Conservation (phyloP, 2,888 invertebrate genomes). For the Gisinianus flammeolus region DNA sequence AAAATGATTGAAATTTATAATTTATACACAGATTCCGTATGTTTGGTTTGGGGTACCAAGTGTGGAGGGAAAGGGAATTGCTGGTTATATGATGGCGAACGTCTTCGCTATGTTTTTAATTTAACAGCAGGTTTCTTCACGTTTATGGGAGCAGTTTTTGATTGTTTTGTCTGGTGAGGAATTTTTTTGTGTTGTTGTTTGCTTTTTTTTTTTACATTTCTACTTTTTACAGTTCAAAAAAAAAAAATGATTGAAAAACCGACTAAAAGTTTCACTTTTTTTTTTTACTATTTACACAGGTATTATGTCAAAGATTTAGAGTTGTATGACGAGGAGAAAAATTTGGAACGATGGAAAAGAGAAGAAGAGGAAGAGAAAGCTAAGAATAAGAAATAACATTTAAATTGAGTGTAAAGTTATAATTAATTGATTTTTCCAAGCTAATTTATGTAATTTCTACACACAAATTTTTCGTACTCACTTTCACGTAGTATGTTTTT, state of each 20-base stretch:
- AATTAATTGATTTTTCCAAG: too few species aligned
- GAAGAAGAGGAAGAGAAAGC: constrained; percentile 10
- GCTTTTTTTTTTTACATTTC: too few species aligned
- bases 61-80: constrained; percentile 53
- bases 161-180: constrained; percentile 69
- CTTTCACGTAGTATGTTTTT: too few species aligned
- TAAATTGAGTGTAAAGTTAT: too few species aligned
- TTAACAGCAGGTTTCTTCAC: constrained; percentile 63
- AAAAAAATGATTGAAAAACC: too few species aligned
- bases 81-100: constrained; percentile 52
- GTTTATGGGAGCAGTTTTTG: constrained; percentile 68
- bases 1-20: background rate
- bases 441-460: too few species aligned
- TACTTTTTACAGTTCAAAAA: too few species aligned
- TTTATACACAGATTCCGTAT: constrained; percentile 47
- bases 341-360: constrained; percentile 53
- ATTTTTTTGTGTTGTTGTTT: too few species aligned
- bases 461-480: too few species aligned
- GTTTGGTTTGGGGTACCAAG: constrained; percentile 51
- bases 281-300: too few species aligned
- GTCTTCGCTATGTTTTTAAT: constrained; percentile 54
- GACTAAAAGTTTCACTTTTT: too few species aligned
- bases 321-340: constrained; percentile 65
- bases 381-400: background rate
- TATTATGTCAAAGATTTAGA: constrained; percentile 68